A percentile compares a stretch with the other conserved stretches of the same genome.
Conservation (phyloP, 2,888 invertebrate species). For the Erynnis tages region DNA sequence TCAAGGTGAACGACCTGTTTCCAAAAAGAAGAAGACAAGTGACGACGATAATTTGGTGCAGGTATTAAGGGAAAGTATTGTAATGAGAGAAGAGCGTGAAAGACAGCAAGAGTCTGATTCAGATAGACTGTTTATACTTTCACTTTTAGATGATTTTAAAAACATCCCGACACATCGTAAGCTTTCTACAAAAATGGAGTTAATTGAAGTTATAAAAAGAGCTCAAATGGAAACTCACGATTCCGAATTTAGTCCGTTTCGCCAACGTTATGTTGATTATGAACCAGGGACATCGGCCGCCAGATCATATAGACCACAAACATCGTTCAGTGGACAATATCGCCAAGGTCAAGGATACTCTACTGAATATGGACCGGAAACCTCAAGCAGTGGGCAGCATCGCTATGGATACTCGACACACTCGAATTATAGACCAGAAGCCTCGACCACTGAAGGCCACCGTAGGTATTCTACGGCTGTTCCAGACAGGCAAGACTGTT, state of each 20-base stretch:
- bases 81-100: conserved; percentile 40
- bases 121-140: conserved; percentile 39
- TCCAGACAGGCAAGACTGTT: conserved; percentile 38
- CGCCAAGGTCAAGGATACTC: conserved; percentile 39
- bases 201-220: conserved; percentile 41
- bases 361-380: conserved; percentile 36
- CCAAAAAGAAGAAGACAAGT: conserved; percentile 40
- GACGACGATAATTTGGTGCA: conserved; percentile 36
- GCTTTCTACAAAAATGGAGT: conserved; percentile 41
- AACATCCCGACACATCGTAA: conserved; percentile 39
- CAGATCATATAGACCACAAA: conserved; percentile 39
- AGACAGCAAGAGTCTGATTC: conserved; percentile 39
- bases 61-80: conserved; percentile 41
- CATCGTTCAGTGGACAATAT: conserved; percentile 39
- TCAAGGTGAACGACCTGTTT: conserved; percentile 38
- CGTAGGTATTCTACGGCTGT: conserved; percentile 37
- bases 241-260: conserved; percentile 34
- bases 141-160: conserved; percentile 40
- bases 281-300: conserved; percentile 32
- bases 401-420: conserved; percentile 35
- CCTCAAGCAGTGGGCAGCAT: conserved; percentile 38
- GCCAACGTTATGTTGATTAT: conserved; percentile 34
- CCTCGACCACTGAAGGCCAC: conserved; percentile 37
- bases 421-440: conserved; percentile 39
- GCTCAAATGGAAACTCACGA: conserved; percentile 39